These are phyloP conservation scores for Scomberomorus guttatus DNA, from an alignment of 2,797 vertebrate genomes.

Conservation along the genomic window DNA sequence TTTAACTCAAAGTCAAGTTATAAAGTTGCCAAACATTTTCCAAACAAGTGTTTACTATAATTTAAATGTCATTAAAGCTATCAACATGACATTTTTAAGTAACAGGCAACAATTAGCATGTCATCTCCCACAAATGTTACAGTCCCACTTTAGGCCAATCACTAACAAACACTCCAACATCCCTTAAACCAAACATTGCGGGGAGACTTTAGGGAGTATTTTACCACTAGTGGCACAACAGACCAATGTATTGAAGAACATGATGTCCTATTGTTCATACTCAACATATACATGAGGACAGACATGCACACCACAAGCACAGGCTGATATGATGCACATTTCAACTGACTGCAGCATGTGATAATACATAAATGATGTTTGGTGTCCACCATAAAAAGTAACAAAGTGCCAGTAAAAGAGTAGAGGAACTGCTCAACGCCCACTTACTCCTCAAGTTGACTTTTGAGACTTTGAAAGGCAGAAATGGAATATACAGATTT, in stretches of 20 bases:
- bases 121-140: slow-evolving; percentile 35
- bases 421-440: too few species aligned
- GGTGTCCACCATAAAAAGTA: too few species aligned
- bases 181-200: slow-evolving; percentile 8
- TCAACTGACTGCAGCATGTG: neutral
- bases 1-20: slow-evolving; percentile 9
- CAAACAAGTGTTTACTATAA: slow-evolving; percentile 25
- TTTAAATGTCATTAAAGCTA: slow-evolving; percentile 36
- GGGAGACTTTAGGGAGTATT: neutral
- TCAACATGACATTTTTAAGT: slow-evolving; percentile 25
- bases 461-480: too few species aligned
- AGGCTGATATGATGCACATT: neutral
- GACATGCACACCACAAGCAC: too few species aligned
- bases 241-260: neutral
- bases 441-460: too few species aligned
- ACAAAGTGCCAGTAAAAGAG: too few species aligned
- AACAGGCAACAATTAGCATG: slow-evolving; percentile 49
- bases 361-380: too few species aligned
- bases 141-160: slow-evolving; percentile 15
- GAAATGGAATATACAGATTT: too few species aligned
- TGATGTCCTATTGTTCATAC: neutral
- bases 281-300: neutral
- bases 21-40: slow-evolving; percentile 33
- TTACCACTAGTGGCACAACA: neutral
- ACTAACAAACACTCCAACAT: slow-evolving; percentile 16